Evolutionary conservation across 2,113 vertebrate genomes (phyloP), one percentile per base, ranked within the genome.

Genomic region (Rhipidura dahli): DNA sequence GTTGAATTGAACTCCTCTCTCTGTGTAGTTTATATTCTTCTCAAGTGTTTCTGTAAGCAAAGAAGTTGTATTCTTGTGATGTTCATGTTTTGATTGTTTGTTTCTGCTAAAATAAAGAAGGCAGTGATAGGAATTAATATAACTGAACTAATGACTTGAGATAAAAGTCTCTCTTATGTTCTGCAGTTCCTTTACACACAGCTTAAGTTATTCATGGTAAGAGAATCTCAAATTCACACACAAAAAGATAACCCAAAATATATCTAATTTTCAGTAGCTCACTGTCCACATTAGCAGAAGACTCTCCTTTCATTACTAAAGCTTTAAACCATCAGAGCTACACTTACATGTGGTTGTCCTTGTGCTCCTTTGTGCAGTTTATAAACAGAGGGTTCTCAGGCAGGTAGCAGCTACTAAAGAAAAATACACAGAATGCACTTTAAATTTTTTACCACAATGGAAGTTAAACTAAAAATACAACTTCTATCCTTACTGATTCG

Each of bases 331-430:
- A 66, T 60, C 35, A 63, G 42, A 69, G 47, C 13, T 49, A 21
- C 87, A 98, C 98, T 97, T 76, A 98, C 98, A 73, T 1, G 1
- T 50, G 45, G 54, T 10, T 83, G 50, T 78, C 39, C 57, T 72
- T 94, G 24, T 54, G 90, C 30, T 90, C 83, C 47, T 61, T 30
- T 7, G 94, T 97, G 64, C 98, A 98, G 2, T 96, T 31, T 60
- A 98, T 98, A 82, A 98, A 98, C 64, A 98, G 93, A 44, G 98
- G 98, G 72, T 98, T 98, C 88, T 98, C 98, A 11, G 98, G 98
- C 15, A 98, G 93, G 71, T 54, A 85, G 31, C 98, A 98, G 70
- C 81, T 96, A 83, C 98, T 98, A 49, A 81, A 81, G 57, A 96
- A 96, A 79, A 96, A 84, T 2, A 96, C 4, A 21, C 40, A 93